Percentiles rank a stretch among this genome's conserved stretches.
These are phyloP conservation scores for Eilema depressum DNA, from an alignment of 2,888 invertebrate genomes.

Conservation along the genomic window DNA sequence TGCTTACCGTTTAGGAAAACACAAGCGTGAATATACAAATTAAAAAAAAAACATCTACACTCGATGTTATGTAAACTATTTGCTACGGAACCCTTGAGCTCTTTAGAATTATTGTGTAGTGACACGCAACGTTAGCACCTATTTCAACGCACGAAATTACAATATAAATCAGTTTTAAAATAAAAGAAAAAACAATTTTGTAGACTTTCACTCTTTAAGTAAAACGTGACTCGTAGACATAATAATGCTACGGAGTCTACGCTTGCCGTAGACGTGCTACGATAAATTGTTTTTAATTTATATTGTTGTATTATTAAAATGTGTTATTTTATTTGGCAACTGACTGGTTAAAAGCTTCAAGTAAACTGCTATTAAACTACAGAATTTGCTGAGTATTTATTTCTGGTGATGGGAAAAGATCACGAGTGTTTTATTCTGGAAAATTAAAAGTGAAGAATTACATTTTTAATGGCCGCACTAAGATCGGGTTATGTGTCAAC, in stretches of 20 bases:
- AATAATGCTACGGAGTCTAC: slow-evolving; percentile 57
- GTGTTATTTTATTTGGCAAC: neutral
- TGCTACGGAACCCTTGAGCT: slow-evolving; percentile 47
- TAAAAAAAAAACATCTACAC: neutral
- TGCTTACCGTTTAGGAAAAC: too few relatives aligned
- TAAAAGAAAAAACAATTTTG: slow-evolving; percentile 45
- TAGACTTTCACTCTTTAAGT: slow-evolving; percentile 39
- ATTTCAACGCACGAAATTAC: slow-evolving; percentile 42
- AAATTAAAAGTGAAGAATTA: neutral
- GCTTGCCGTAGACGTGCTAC: slow-evolving; percentile 58
- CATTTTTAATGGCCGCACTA: neutral
- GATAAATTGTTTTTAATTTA: slow-evolving; percentile 61
- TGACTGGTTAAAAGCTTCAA: neutral
- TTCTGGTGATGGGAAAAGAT: neutral
- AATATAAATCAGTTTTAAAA: slow-evolving; percentile 51
- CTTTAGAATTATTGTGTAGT: slow-evolving; percentile 61
- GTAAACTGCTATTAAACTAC: neutral
- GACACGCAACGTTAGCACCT: slow-evolving; percentile 62
- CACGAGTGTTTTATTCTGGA: too few relatives aligned
- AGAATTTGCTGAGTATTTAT: neutral
- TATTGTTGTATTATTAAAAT: slow-evolving; percentile 26
- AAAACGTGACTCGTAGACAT: slow-evolving; percentile 58
- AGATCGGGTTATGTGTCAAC: too few relatives aligned
- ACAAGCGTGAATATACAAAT: neutral
- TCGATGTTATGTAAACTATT: slow-evolving; percentile 36